A percentile compares a stretch with the other conserved stretches of the same genome.
Evolutionary conservation across 1,140 invertebrate genomes (phyloP).

Genomic region (Chironomus striatipennis): DNA sequence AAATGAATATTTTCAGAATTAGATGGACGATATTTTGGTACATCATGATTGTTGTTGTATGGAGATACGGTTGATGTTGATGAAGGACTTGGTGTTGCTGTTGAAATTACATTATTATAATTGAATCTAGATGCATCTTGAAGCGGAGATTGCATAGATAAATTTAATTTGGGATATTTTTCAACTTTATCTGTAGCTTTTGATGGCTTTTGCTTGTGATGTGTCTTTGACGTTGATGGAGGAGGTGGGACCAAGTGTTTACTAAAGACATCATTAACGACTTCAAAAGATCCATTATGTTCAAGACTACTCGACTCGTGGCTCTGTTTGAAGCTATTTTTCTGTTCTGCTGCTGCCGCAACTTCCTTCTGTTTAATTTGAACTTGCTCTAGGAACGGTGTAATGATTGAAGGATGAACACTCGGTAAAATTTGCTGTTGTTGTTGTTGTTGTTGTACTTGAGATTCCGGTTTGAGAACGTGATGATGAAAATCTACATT

Average conservation of each 20-base stretch:
- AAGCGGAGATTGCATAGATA: slow-evolving; percentile 24
- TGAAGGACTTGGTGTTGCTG: background rate
- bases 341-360: background rate
- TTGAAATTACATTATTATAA: slow-evolving; percentile 21
- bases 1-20: background rate
- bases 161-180: slow-evolving; percentile 20
- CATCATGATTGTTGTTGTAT: background rate
- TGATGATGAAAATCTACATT: background rate
- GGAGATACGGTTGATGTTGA: background rate
- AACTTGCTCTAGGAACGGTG: background rate
- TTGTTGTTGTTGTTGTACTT: background rate
- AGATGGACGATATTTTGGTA: background rate
- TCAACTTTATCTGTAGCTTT: background rate
- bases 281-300: slow-evolving; percentile 10
- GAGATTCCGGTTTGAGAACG: background rate
- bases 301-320: slow-evolving; percentile 7
- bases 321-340: background rate
- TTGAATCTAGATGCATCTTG: slow-evolving; percentile 25
- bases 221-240: background rate
- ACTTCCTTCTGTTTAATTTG: slow-evolving; percentile 3
- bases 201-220: slow-evolving; percentile 11
- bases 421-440: slow-evolving; percentile 4
- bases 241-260: slow-evolving; percentile 25
- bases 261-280: slow-evolving; percentile 23
- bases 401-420: slow-evolving; percentile 11